Base-by-base conservation (phyloP, 1,140 invertebrate species). In the Cydia splendana region DNA sequence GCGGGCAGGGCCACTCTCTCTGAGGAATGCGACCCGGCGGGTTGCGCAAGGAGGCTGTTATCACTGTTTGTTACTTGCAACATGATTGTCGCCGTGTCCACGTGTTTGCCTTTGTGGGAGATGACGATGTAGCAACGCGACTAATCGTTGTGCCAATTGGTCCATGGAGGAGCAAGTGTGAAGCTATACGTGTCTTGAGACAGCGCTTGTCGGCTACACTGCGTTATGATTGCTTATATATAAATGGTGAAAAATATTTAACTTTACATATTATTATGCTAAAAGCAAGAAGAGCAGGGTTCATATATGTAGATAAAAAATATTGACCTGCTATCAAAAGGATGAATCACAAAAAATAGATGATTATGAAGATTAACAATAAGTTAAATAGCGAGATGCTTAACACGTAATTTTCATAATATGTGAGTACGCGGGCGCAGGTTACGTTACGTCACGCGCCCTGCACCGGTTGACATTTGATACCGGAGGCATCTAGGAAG, bases 1-100 rank as follows among this genome's bases (percentile, higher is more conserved):
- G 76, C 77, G 77, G 86, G 82, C 84, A 89, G 85, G 88, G 86
- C 87, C 84, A 83, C 83, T 90, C 88, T 91, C 90, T 90, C 84
- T 76, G 78, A 73, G 81, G 87, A 89, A 91, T 87, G 87, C 82
- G 84, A 84, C 83, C 80, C 82, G 82, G 86, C 81, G 79, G 81
- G 71, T 87, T 88, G 76, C 57, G 84, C 84, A 90, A 88, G 71
- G 28, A 76, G 51, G 67, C 76, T 75, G 74, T 76, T 79, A 76
- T 73, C 78, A 74, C 76, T 51, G 51, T 38, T 65, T 30, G 75
- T 80, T 82, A 62, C 79, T 57, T 53, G 74, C 51, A 45, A 84
- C 81, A 80, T 76, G 76, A 76, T 79, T 77, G 79, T 78, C 75
- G 79, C 76, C 76, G 74, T 80, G 78, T 76, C 67, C 77, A 76